Evolutionary conservation across 2,113 vertebrate species (phyloP), one percentile per base, ranked within the genome.

Genomic region (Cochlearius cochlearius): DNA sequence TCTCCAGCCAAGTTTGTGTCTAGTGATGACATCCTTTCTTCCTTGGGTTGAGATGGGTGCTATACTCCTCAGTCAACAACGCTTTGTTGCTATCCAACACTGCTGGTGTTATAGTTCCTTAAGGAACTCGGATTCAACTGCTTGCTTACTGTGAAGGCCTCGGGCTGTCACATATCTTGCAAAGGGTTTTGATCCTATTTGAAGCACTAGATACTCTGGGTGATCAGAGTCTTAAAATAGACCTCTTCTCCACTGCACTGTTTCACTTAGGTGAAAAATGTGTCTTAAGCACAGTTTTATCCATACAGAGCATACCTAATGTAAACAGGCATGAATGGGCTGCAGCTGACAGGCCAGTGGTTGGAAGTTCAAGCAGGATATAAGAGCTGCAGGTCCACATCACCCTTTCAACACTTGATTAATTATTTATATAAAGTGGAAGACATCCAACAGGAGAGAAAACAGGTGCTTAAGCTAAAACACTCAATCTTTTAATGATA

Each of bases 341-440:
- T 84, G 60, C 34, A 59, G 60, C 47, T 59, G 52, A 64, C 52
- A 75, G 43, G 20, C 56, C 56, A 53, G 50, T 13, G 8, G 55
- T 71, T 63, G 74, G 52, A 71, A 23, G 12, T 81, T 86, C 60
- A 74, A 8, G 12, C 1, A 7, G 32, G 45, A 68, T n/a, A 34
- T 67, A 36, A 69, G 26, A 91, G 18, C 47, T 91, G 59, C 50
- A 66, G 52, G 29, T 58, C 77, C 63, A 56, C 73, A 84, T 74
- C 52, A 39, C 7, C 71, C 49, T 86, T 93, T 69, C 72, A 84
- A 21, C 9, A 19, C 21, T 39, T 91, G 32, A 39, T 92, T 87
- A 80, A 96, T 92, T 92, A 91, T 95, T 96, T 78, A 94, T 47
- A 34, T 41, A 21, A 86, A 87, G 26, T 87, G 34, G 52, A 89